Evolutionary conservation across 2,113 vertebrate genomes (phyloP), one percentile per base, ranked within the genome.

Genomic region (Nannobrachium achirus): DNA sequence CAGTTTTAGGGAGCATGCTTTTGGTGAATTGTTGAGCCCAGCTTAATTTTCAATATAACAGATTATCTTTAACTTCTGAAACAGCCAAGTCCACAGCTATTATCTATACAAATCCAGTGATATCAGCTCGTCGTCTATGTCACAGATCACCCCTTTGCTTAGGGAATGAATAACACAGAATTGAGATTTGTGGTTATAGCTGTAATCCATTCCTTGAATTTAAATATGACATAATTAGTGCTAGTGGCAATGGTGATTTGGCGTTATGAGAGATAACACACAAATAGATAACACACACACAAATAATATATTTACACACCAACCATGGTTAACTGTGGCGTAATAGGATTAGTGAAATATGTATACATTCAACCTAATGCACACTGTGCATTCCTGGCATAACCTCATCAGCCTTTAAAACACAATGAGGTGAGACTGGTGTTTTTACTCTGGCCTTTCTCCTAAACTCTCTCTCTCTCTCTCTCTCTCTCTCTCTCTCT

Each of bases 301-400:
- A 52, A 8, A 52, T 7, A 52, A 79, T 83, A 75, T 52, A 76
- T 87, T 73, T 83, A 7, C 52, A 51, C 60, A 49, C 18, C 25
- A 33, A 33, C 25, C 25, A 33, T 44, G 52, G 50, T 78, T 68
- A 84, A 79, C 64, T 59, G 55, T 73, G 65, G 76, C 88, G 88
- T 90, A 79, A 89, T 87, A 73, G 80, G 84, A 89, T 93, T 87
- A 86, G 62, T 75, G 75, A 83, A 88, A 88, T 87, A 85, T 89
- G 74, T 88, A 83, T 86, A 78, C 80, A 81, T 84, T 81, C 73
- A 48, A 78, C 64, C 82, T 90, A 91, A 92, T 88, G 89, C 85
- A 88, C 69, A 58, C 59, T 48, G 71, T 71, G 71, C 90, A 93
- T 94, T 93, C 91, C 88, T 85, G 81, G 66, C 82, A 91, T 92